A percentile compares a stretch with the other conserved stretches of the same genome.
These are phyloP conservation scores for Leptopterna dolabrata DNA, from an alignment of 2,888 invertebrate species.

Conservation along the genomic window DNA sequence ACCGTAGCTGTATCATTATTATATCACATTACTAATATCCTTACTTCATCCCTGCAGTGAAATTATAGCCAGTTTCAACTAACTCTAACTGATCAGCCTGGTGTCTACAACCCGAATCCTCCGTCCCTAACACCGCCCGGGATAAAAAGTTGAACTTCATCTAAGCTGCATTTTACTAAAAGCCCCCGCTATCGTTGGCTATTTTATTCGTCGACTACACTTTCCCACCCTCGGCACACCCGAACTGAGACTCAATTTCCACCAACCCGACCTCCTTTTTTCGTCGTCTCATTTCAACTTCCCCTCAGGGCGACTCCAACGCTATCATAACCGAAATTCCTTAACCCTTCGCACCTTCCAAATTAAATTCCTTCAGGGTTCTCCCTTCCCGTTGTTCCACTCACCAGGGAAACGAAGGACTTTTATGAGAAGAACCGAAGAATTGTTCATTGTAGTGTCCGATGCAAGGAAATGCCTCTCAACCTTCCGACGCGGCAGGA, in stretches of 20 bases:
- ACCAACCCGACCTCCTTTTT: neutral
- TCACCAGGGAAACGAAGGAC: neutral
- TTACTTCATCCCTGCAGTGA: too few relatives aligned
- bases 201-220: too few relatives aligned
- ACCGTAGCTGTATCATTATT: too few relatives aligned
- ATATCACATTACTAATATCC: too few relatives aligned
- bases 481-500: neutral
- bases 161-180: neutral
- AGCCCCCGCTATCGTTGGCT: neutral
- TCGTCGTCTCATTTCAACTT: neutral
- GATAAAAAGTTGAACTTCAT: too few relatives aligned
- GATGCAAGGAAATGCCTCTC: neutral
- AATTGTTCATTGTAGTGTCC: conserved; percentile 1
- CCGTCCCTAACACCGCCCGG: too few relatives aligned
- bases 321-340: conserved; percentile 38
- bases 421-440: conserved; percentile 9
- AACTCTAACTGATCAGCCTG: too few relatives aligned
- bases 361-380: conserved; percentile 31
- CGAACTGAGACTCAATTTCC: too few relatives aligned
- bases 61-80: too few relatives aligned
- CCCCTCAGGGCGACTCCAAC: neutral
- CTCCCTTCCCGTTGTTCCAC: neutral
- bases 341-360: conserved; percentile 30
- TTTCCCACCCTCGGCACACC: too few relatives aligned
- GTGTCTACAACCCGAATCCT: too few relatives aligned